These are phyloP conservation scores for Scylla paramamosain DNA, from an alignment of 1,140 invertebrate species.

Conservation along the genomic window DNA sequence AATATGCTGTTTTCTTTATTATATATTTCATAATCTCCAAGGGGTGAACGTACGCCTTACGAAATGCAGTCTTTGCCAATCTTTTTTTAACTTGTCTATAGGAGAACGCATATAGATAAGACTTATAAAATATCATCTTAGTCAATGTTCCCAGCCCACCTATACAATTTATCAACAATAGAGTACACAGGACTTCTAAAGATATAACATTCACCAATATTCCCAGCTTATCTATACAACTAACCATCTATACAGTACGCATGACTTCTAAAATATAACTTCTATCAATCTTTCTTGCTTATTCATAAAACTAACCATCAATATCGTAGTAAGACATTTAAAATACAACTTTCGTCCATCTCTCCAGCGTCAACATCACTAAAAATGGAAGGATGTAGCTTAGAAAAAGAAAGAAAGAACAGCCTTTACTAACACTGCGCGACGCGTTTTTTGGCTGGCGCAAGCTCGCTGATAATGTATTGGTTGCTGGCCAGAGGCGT, in stretches of 20 bases:
- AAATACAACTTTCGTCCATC: background rate
- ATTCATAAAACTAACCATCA: background rate
- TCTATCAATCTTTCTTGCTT: background rate
- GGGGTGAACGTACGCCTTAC: background rate
- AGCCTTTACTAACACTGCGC: too few species aligned
- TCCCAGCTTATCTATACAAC: background rate
- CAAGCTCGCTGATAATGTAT: too few species aligned
- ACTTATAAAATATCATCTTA: background rate
- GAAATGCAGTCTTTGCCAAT: background rate
- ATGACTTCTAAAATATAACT: background rate
- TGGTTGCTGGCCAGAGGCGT: too few species aligned
- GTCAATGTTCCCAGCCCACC: background rate
- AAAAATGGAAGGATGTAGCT: too few species aligned
- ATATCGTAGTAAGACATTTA: background rate
- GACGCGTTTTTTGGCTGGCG: too few species aligned
- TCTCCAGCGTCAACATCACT: too few species aligned
- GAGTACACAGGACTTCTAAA: too few species aligned
- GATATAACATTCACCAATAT: background rate
- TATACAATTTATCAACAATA: too few species aligned
- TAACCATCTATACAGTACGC: background rate
- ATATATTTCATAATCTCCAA: background rate
- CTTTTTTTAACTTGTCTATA: background rate
- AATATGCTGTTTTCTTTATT: background rate
- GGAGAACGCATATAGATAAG: background rate
- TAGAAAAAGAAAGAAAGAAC: too few species aligned